Conservation (phyloP, 2,113 vertebrate genomes). For the Centropus bengalensis region DNA sequence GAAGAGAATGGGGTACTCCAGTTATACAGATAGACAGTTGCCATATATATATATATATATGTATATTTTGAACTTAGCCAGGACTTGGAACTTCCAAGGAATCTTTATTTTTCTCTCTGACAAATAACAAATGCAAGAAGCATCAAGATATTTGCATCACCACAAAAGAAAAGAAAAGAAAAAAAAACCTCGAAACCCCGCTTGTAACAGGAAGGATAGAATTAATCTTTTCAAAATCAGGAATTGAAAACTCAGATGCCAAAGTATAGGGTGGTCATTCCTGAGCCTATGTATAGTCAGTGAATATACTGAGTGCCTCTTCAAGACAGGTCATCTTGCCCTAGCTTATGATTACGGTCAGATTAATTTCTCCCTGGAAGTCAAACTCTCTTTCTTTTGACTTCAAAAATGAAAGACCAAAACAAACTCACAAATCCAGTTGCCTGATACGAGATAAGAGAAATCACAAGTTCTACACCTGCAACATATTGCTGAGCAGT, state of each 20-base stretch:
- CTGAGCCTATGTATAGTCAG: background rate
- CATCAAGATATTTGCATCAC: background rate
- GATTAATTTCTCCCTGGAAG: background rate
- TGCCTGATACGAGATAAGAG: background rate
- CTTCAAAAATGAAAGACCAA: background rate
- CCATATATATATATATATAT: background rate
- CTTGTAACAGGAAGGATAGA: background rate
- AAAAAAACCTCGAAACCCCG: background rate
- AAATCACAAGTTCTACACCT: background rate
- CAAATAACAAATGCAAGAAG: background rate
- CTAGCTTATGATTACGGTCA: background rate
- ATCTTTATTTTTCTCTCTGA: background rate
- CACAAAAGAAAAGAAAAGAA: background rate
- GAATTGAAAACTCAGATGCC: background rate
- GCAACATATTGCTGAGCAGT: background rate
- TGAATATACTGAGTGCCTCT: background rate
- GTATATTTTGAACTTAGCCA: background rate
- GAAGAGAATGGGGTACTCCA: background rate
- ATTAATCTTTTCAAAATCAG: background rate
- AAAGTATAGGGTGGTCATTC: background rate
- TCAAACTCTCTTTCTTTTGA: background rate
- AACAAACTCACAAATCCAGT: background rate
- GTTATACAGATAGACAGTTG: background rate
- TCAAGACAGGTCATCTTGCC: background rate
- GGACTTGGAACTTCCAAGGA: background rate